Evolutionary conservation across 1,140 invertebrate species (phyloP).

Genomic region (Theocolax elegans): DNA sequence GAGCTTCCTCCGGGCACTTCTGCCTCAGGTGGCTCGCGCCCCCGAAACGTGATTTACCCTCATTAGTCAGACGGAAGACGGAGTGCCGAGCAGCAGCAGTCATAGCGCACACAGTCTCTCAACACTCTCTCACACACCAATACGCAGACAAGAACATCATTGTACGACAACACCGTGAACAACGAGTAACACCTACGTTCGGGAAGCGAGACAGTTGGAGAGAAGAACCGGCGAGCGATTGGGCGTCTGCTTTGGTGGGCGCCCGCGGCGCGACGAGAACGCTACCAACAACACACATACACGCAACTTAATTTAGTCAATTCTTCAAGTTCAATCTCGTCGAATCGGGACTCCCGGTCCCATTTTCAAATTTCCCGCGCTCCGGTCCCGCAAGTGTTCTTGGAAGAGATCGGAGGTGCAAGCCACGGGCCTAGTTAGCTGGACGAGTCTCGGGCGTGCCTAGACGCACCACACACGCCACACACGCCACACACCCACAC

Average conservation of each 20-base stretch:
- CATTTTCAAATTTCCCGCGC: constrained; percentile 15
- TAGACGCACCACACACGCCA: background rate
- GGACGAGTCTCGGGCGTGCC: constrained; percentile 24
- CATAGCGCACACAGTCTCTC: background rate
- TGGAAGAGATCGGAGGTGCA: constrained; percentile 32
- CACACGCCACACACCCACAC: background rate
- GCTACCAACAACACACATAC: constrained; percentile 23
- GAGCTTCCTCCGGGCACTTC: constrained; percentile 27
- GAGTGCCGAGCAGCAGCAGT: background rate
- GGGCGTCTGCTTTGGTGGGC: background rate
- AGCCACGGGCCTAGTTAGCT: constrained; percentile 31
- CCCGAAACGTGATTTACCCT: background rate
- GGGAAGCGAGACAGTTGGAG: constrained; percentile 10
- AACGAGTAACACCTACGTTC: background rate
- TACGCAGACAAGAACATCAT: background rate
- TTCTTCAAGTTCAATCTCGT: constrained; percentile 36
- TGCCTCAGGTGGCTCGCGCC: background rate
- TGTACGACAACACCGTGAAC: no score
- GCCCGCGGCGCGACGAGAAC: constrained; percentile 20
- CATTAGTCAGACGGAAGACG: background rate
- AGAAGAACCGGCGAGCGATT: background rate
- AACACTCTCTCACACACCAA: background rate
- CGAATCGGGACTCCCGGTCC: constrained; percentile 27
- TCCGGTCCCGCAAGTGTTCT: constrained; percentile 22
- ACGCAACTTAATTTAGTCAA: constrained; percentile 36